Evolutionary conservation across 1,140 invertebrate species (phyloP), one percentile per base, ranked within the genome.

Genomic region (Drosophila suzukii): DNA sequence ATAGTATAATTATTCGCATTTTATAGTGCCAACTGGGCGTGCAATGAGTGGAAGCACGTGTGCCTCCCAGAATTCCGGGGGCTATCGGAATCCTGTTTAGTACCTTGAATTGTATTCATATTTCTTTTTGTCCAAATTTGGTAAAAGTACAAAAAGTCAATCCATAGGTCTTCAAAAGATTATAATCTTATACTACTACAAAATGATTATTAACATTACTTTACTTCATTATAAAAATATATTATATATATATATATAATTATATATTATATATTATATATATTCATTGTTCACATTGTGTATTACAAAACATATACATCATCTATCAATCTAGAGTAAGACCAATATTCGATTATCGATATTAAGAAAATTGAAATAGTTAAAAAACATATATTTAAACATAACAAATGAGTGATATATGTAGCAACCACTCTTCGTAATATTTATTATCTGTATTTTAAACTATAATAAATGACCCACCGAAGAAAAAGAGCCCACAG

Each of bases 21-120:
- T 67, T 67, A 63, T 51, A 63, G 34, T 50, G 63, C 44, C 63
- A 67, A 67, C 58, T 66, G 63, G 59, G 58, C 63, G 63, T 67
- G 63, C 44, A 62, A 38, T 32, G 10, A 36, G 46, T 17, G 57
- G 62, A 30, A 50, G 65, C 46, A 67, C 63, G 63, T 67, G 63
- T 49, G 62, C 20, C 43, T 32, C 13, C 27, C 17, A 17, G 34
- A 65, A 56, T 56, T 12, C 20, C 11, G 30, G 43, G 32, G 30
- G 53, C 13, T 13, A 17, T 17, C 36, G 38, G 6, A n/a, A 30
- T 41, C 10, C 4, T 44, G 15, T 17, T 43, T 17, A 17, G 1
- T 24, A 11, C 10, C 43, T 24, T 20, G 43, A 20, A 46, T 4
- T 12, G 15, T 24, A 46, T 2, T 12, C 20, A 24, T 10, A 46